Evolutionary conservation across 2,888 invertebrate genomes (phyloP), one percentile per base, ranked within the genome.

Genomic region (Lithophane semibrunnea): DNA sequence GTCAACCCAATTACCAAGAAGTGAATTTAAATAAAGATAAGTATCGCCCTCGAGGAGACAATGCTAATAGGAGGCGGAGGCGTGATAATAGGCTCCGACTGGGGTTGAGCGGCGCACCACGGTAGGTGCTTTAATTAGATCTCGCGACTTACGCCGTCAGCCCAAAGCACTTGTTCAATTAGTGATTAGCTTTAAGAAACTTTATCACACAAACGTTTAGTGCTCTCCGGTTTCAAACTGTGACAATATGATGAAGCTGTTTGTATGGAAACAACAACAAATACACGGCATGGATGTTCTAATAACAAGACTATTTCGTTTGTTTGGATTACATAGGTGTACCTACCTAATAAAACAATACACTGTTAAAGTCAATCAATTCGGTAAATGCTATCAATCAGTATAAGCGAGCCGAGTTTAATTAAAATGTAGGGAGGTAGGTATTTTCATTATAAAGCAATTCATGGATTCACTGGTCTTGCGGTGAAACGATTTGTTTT

Each of bases 1-100:
- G 96, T 96, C 96, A 96, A 96, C 96, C 96, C 96, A 96, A 96
- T 96, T 96, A 96, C 96, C 94, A 96, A 96, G 96, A 96, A 96
- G 96, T 96, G 96, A 96, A 96, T 96, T 96, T 96, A 96, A 96
- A 96, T 96, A 96, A 96, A 96, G 96, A 96, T 96, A 96, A 96
- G 96, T 96, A 96, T 96, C 96, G 96, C 96, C 95, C 96, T 95
- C 94, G 93, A 95, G 95, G 94, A 96, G 96, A 96, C 96, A 96
- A 96, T 96, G 96, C 96, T 96, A 96, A 96, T 96, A 95, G 95
- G 94, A 93, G 94, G 93, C 92, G 95, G 96, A 95, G 95, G 95
- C 95, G 96, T 92, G 95, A 95, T 96, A 96, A 96, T 96, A 94
- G 96, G 95, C 95, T 92, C 93, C 92, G 93, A 94, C 94, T 94